phyloP scores from a whole-genome alignment of 2,113 vertebrate genomes.

The Forbesichthys papilliferus region DNA sequence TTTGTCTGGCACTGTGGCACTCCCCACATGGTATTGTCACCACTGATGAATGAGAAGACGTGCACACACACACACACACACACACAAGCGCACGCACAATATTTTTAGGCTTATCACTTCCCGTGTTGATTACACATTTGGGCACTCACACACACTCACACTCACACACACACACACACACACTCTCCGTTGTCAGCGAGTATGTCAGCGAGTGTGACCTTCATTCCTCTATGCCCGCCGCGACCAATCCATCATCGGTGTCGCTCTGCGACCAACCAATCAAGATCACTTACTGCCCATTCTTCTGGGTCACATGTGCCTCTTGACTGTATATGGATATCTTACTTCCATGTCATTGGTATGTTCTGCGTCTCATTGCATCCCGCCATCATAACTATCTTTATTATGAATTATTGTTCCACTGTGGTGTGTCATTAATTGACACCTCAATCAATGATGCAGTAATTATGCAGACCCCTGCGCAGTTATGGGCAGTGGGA shows the following conservation, averaged over 20 bases:
- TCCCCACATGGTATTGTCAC: slow-evolving; percentile 64
- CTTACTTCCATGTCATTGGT: slow-evolving; percentile 27
- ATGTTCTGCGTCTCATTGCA: too few relatives aligned
- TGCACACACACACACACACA: slow-evolving; percentile 7
- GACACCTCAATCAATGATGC: too few relatives aligned
- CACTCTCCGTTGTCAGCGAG: slow-evolving; percentile 48
- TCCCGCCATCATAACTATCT: too few relatives aligned
- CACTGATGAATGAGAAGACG: slow-evolving; percentile 56
- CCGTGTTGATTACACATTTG: slow-evolving; percentile 62
- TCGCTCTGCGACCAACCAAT: slow-evolving; percentile 62
- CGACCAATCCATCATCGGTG: slow-evolving; percentile 68
- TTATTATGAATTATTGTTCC: too few relatives aligned
- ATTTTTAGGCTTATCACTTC: slow-evolving; percentile 8
- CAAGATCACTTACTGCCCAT: slow-evolving; percentile 65
- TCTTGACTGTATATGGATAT: slow-evolving; percentile 42
- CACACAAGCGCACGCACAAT: not conserved
- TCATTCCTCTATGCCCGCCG: slow-evolving; percentile 63
- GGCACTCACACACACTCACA: not conserved
- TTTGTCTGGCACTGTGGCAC: slow-evolving; percentile 53
- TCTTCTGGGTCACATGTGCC: slow-evolving; percentile 36
- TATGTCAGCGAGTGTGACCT: slow-evolving; percentile 66
- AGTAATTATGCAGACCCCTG: too few relatives aligned
- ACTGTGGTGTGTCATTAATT: too few relatives aligned
- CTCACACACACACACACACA: slow-evolving; percentile 32
- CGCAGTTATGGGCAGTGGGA: too few relatives aligned